Evolutionary conservation across 2,888 invertebrate species (phyloP).

Genomic region (Sthenelais limicola): DNA sequence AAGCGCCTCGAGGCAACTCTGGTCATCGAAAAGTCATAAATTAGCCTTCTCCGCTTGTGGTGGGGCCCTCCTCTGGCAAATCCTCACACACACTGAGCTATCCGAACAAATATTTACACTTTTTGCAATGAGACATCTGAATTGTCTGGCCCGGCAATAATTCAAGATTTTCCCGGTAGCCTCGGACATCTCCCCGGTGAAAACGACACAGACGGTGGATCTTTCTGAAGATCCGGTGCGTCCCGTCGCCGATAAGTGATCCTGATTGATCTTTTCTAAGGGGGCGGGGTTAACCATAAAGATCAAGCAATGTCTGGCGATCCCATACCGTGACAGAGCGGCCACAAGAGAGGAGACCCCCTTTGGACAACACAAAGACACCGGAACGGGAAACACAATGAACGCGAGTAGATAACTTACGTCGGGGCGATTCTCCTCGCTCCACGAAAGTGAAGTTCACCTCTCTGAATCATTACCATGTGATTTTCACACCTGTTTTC

Average conservation of each 20-base stretch:
- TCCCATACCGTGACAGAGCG: neutral
- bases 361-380: slow-evolving; percentile 3
- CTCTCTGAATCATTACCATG: slow-evolving; percentile 25
- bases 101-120: too few relatives aligned
- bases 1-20: too few relatives aligned
- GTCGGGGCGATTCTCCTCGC: neutral
- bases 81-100: too few relatives aligned
- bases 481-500: slow-evolving; percentile 22
- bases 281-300: slow-evolving; percentile 26
- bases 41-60: too few relatives aligned
- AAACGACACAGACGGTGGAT: too few relatives aligned
- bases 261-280: neutral
- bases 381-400: slow-evolving; percentile 22
- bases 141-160: too few relatives aligned
- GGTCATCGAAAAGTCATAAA: too few relatives aligned
- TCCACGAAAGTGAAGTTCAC: neutral
- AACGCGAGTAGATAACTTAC: slow-evolving; percentile 24
- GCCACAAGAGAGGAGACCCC: neutral
- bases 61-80: too few relatives aligned
- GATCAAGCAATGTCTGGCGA: neutral
- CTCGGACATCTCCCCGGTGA: too few relatives aligned
- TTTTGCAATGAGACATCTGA: too few relatives aligned
- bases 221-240: too few relatives aligned
- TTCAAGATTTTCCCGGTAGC: too few relatives aligned
- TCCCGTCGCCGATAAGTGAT: slow-evolving; percentile 11